Evolutionary conservation across 1,140 invertebrate species (phyloP), one percentile per base, ranked within the genome.

Genomic region (Calosoma granatense): DNA sequence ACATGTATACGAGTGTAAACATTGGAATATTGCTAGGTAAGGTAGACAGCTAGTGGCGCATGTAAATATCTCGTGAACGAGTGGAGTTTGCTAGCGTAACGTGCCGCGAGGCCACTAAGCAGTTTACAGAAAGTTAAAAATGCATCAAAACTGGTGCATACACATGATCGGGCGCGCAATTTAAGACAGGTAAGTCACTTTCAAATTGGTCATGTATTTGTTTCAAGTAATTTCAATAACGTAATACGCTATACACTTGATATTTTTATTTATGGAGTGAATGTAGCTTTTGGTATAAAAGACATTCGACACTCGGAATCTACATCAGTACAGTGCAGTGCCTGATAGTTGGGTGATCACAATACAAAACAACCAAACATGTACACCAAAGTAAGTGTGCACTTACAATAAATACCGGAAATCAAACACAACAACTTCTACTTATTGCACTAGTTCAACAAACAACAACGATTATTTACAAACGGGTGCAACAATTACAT

Each of bases 321-420:
- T 12, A 4, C 17, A 47, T 47, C 41, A 47, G 41, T 47, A 17
- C 41, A 47, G 41, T 47, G 41, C 26, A 30, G 4, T 30, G 14
- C 4, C 26, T 30, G 26, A 30, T 14, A 4, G 26, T n/a, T n/a
- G n/a, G n/a, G 26, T 47, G 41, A 47, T 9, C 26, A 47, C n/a
- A n/a, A n/a, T n/a, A n/a, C n/a, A n/a, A 11, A 47, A 47, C 15
- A 47, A 12, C 26, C 26, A 30, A 30, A 30, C 41, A 47, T 47
- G 41, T 47, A 47, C 41, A 47, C 41, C 15, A 47, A 47, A 47
- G 41, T 47, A 47, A 47, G 41, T 47, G 9, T 47, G 26, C 26
- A 30, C 14, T 30, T n/a, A n/a, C n/a, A n/a, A n/a, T n/a, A n/a
- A n/a, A n/a, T n/a, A n/a, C n/a, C n/a, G n/a, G n/a, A n/a, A n/a